Conservation (phyloP, 2,113 vertebrate genomes). For the Solea solea region DNA sequence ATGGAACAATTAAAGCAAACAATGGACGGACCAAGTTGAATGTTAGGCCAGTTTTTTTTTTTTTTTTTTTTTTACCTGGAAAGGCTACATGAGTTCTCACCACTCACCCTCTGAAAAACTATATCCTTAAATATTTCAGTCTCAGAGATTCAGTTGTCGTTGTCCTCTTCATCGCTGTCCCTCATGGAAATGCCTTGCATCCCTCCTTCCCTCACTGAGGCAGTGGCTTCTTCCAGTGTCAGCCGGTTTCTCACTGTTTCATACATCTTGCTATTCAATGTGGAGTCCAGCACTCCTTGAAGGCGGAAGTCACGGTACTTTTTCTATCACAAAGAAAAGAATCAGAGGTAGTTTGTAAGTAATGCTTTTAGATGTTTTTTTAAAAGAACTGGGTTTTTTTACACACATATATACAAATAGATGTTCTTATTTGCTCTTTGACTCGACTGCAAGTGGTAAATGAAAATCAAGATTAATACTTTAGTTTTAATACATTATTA, state of each 20-base stretch:
- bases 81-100: constrained; percentile 42
- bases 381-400: neutral
- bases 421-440: neutral
- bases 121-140: constrained; percentile 13
- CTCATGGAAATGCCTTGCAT: constrained; percentile 98
- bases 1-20: constrained; percentile 29
- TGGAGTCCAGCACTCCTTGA: constrained; percentile 99
- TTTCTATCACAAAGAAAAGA: constrained; percentile 82
- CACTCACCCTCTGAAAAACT: constrained; percentile 13
- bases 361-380: neutral
- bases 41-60: neutral
- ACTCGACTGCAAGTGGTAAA: too few species aligned
- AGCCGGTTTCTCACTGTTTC: constrained; percentile 96
- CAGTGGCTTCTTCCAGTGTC: constrained; percentile 95
- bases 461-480: too few species aligned
- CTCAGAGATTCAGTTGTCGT: constrained; percentile 79
- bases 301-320: constrained; percentile 98
- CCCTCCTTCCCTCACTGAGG: constrained; percentile 93
- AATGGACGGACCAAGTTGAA: constrained; percentile 9
- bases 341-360: neutral
- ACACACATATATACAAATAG: too few species aligned
- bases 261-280: constrained; percentile 98
- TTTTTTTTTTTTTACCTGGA: constrained; percentile 12
- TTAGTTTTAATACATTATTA: too few species aligned
- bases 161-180: constrained; percentile 97